Percentiles rank a stretch among this genome's conserved stretches.
phyloP scores from a whole-genome alignment of 2,113 vertebrate species.

The Dipodomys spectabilis region DNA sequence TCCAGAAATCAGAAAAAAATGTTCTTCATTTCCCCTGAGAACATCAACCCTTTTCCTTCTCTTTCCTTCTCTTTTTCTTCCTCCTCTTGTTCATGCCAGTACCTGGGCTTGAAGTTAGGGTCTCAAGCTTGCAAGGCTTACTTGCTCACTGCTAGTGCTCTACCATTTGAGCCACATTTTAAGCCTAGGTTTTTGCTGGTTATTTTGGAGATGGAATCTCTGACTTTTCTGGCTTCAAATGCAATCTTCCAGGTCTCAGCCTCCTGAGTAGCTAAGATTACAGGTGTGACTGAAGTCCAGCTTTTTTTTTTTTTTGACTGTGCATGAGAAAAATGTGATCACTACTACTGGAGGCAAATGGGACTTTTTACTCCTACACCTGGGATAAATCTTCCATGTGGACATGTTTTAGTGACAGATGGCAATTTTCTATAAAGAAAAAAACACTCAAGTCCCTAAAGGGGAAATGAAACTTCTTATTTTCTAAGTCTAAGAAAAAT shows the following conservation, averaged over 20 bases:
- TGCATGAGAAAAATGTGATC: constrained; percentile 4
- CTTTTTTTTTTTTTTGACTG: neutral
- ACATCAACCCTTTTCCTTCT: constrained; percentile 4
- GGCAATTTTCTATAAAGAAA: constrained; percentile 42
- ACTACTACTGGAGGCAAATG: neutral
- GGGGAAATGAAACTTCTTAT: constrained; percentile 45
- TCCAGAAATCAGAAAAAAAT: constrained; percentile 10
- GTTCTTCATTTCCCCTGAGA: neutral
- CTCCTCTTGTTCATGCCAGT: no score
- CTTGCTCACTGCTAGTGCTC: no score
- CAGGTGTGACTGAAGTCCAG: no score
- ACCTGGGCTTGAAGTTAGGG: no score
- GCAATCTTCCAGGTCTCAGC: no score
- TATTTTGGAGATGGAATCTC: no score
- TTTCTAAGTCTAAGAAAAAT: constrained; percentile 50
- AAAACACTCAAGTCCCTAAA: constrained; percentile 48
- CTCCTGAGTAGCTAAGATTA: no score
- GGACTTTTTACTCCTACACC: constrained; percentile 44
- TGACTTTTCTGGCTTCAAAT: no score
- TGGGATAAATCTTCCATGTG: constrained; percentile 38
- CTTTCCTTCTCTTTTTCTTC: no score
- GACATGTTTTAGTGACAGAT: constrained; percentile 26
- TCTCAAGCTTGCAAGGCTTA: no score
- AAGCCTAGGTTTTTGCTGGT: no score
- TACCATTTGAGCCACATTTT: no score